Percentiles rank a stretch among this genome's conserved stretches.
phyloP scores from a whole-genome alignment of 2,797 vertebrate genomes.

The Peromyscus melanophrys region DNA sequence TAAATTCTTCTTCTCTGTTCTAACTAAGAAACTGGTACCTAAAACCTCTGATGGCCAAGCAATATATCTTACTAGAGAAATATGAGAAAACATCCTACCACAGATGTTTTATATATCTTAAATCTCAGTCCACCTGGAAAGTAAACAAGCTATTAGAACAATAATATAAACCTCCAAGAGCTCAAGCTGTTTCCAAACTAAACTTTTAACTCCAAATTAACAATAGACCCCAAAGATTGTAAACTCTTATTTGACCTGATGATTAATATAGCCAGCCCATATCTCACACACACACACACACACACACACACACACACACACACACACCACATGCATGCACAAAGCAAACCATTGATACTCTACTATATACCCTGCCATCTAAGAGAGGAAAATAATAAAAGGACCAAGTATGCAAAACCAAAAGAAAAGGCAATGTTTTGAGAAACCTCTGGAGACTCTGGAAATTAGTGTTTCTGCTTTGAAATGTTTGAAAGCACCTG shows the following conservation, averaged over 20 bases:
- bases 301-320: not conserved
- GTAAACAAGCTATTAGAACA: constrained; percentile 30
- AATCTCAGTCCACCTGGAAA: not conserved
- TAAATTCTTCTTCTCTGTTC: not conserved
- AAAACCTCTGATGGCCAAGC: not conserved
- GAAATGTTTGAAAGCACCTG: constrained; percentile 86
- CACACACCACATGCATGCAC: not conserved
- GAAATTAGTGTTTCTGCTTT: constrained; percentile 81
- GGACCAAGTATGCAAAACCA: constrained; percentile 66
- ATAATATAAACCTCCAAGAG: constrained; percentile 31
- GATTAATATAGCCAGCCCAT: constrained; percentile 19
- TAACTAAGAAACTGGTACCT: constrained; percentile 15
- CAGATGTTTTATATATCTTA: constrained; percentile 2
- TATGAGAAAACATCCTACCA: not conserved
- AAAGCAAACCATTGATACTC: not conserved
- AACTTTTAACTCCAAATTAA: not conserved
- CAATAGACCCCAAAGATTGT: not conserved
- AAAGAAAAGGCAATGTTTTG: constrained; percentile 48
- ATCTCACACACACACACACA: not conserved
- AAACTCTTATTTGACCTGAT: not conserved
- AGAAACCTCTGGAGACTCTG: constrained; percentile 76
- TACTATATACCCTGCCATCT: not conserved
- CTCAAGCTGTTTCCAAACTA: not conserved
- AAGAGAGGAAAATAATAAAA: constrained; percentile 78
- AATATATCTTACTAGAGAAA: not conserved